phyloP scores from a whole-genome alignment of 1,140 invertebrate genomes.

The Halotydeus destructor region DNA sequence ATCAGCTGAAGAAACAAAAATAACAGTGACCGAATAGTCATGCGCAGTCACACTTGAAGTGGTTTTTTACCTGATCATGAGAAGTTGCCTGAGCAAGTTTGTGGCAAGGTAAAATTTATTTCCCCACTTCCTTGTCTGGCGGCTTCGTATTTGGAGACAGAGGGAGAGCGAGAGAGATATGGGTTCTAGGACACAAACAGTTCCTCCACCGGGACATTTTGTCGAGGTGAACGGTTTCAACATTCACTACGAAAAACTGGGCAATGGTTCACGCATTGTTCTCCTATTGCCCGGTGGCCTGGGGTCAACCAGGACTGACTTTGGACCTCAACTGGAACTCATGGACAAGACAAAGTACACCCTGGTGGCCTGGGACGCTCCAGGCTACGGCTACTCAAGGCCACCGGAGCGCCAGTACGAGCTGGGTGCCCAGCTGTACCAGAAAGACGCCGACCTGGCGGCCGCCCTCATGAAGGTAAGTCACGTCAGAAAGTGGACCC shows the following conservation, averaged over 20 bases:
- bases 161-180: too few relatives aligned
- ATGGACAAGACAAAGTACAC: constrained; percentile 24
- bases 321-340: constrained; percentile 21
- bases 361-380: constrained; percentile 61
- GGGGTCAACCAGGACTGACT: constrained; percentile 29
- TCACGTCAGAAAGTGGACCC: constrained; percentile 20
- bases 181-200: too few relatives aligned
- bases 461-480: constrained; percentile 46
- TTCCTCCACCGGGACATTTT: constrained; percentile 21
- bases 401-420: constrained; percentile 49
- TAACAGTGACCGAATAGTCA: too few relatives aligned
- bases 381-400: constrained; percentile 60
- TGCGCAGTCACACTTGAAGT: too few relatives aligned
- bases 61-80: too few relatives aligned
- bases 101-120: too few relatives aligned
- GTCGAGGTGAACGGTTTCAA: constrained; percentile 34
- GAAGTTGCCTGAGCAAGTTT: too few relatives aligned
- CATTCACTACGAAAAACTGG: constrained; percentile 49
- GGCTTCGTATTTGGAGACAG: too few relatives aligned
- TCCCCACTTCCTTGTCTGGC: too few relatives aligned
- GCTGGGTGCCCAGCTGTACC: constrained; percentile 43
- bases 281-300: constrained; percentile 52
- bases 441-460: constrained; percentile 47
- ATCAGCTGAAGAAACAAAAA: too few relatives aligned
- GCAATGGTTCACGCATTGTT: constrained; percentile 40